Evolutionary conservation across 2,113 vertebrate genomes (phyloP), one percentile per base, ranked within the genome.

Genomic region (Xiphophorus maculatus): DNA sequence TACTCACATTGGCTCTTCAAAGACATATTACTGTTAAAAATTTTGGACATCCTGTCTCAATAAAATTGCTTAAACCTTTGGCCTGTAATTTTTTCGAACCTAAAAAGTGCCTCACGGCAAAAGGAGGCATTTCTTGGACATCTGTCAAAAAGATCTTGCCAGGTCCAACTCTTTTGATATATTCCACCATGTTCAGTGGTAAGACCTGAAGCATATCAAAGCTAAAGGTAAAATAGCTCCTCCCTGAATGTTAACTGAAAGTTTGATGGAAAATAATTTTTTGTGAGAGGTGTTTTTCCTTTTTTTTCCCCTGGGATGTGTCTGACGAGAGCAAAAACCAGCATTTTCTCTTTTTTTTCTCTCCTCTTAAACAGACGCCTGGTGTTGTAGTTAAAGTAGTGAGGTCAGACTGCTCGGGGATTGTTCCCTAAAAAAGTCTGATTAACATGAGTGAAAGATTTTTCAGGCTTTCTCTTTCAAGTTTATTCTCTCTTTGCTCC

Each of bases 371-470:
- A 32, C 28, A 69, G 42, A 30, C 0, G 19, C 29, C 25, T 37
- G 37, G 22, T 66, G 64, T 35, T 66, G 44, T 11, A 51, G 8
- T 19, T 51, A 2, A 7, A 32, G 27, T 69, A 29, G 29, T 51
- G 42, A 71, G 5, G 30, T 60, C 19, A 35, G 51, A n/a, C 51
- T 71, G 22, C 27, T 37, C 35, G 14, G 2, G 10, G 30, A 73
- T 63, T 58, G n/a, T 7, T 79, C 63, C 51, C 37, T 29, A 4
- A 76, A 19, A 74, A 63, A 66, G 54, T 13, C 75, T 32, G 28
- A 68, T 54, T 61, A 63, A 69, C 27, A 63, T 73, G 40, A 28
- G 62, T 58, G 22, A 62, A 40, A 10, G 19, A 69, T 35, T 60
- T 5, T 15, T 12, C 70, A 3, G 7, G 8, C 19, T 63, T 42